These are phyloP conservation scores for Sus cebifrons DNA, from an alignment of 2,797 vertebrate genomes.

Conservation along the genomic window DNA sequence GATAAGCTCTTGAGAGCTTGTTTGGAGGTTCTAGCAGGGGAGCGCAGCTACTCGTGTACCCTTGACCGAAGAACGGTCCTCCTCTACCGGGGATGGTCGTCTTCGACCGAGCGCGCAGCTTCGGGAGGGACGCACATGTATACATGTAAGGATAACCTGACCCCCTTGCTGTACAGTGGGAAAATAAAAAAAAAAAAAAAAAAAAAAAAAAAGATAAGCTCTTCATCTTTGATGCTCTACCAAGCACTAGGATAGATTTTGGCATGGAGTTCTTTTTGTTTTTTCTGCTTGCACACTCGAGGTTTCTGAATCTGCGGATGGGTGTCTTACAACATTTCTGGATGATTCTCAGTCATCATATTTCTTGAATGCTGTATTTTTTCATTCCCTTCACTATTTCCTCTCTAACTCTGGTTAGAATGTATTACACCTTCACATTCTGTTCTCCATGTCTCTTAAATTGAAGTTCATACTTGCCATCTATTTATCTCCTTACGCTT, in stretches of 20 bases:
- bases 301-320: background rate
- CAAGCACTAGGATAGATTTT: background rate
- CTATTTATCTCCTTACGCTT: background rate
- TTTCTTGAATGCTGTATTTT: background rate
- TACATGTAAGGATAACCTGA: too few relatives aligned
- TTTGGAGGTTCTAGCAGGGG: too few relatives aligned
- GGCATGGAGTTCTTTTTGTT: background rate
- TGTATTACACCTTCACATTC: background rate
- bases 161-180: too few relatives aligned
- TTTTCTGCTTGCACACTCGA: background rate
- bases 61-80: too few relatives aligned
- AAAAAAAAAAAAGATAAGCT: background rate
- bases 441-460: background rate
- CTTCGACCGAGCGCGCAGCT: too few relatives aligned
- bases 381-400: background rate
- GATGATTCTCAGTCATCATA: background rate
- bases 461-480: background rate
- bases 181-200: too few relatives aligned
- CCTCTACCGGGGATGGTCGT: too few relatives aligned
- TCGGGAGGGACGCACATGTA: too few relatives aligned
- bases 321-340: background rate
- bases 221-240: background rate
- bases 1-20: background rate
- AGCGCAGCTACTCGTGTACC: too few relatives aligned
- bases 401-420: background rate